A percentile compares a stretch with the other conserved stretches of the same genome.
These are phyloP conservation scores for Lerema accius DNA, from an alignment of 1,140 invertebrate genomes.

Conservation along the genomic window DNA sequence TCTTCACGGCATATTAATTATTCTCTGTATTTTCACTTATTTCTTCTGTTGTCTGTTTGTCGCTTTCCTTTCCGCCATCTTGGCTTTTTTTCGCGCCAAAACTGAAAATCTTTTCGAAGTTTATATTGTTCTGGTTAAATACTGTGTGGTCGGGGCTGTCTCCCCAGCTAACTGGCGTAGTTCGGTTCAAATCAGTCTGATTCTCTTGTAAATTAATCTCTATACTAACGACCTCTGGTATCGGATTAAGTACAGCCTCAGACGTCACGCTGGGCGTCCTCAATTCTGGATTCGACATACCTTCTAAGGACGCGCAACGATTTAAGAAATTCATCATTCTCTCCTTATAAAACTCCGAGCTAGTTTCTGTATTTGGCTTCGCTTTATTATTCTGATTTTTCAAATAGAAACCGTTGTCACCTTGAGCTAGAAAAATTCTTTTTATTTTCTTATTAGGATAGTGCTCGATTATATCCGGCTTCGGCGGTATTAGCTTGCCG, in stretches of 20 bases:
- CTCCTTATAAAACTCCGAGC: slow-evolving; percentile 79
- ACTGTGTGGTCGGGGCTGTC: slow-evolving; percentile 72
- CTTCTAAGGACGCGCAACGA: slow-evolving; percentile 65
- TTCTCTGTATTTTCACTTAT: slow-evolving; percentile 51
- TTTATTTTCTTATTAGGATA: slow-evolving; percentile 81
- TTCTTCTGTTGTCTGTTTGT: slow-evolving; percentile 35
- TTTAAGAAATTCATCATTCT: slow-evolving; percentile 81
- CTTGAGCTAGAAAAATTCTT: slow-evolving; percentile 80
- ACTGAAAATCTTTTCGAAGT: slow-evolving; percentile 76
- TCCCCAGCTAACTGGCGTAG: slow-evolving; percentile 73
- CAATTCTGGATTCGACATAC: slow-evolving; percentile 63
- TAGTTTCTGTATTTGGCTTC: slow-evolving; percentile 74
- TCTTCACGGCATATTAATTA: slow-evolving; percentile 47
- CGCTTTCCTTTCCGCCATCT: slow-evolving; percentile 31
- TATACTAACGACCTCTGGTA: slow-evolving; percentile 54
- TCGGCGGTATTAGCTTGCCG: slow-evolving; percentile 71
- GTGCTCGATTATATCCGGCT: slow-evolving; percentile 82
- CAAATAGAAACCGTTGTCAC: slow-evolving; percentile 78
- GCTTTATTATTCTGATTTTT: slow-evolving; percentile 76
- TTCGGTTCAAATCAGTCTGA: slow-evolving; percentile 44
- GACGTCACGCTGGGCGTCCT: slow-evolving; percentile 62
- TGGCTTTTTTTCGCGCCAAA: slow-evolving; percentile 52
- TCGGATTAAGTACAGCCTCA: slow-evolving; percentile 58
- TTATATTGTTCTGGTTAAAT: slow-evolving; percentile 79
- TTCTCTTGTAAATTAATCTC: slow-evolving; percentile 47